A percentile compares a stretch with the other conserved stretches of the same genome.
These are phyloP conservation scores for Cheilosia scutellata DNA, from an alignment of 2,888 invertebrate genomes.

Conservation along the genomic window DNA sequence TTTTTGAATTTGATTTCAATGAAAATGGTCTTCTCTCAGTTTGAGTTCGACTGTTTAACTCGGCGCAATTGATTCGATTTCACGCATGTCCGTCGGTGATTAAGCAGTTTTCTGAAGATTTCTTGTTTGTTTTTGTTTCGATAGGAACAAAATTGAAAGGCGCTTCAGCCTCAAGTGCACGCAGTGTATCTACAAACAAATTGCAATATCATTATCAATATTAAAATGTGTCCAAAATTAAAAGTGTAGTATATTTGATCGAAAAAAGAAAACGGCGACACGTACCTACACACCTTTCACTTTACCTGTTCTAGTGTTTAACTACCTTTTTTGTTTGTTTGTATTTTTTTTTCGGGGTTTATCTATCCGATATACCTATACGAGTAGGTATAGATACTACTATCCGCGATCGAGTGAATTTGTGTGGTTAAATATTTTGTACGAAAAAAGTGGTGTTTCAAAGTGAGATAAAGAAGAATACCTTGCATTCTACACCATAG, in stretches of 20 bases:
- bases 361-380: constrained; percentile 23
- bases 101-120: constrained; percentile 9
- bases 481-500: background rate
- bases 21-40: constrained; percentile 60
- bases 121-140: constrained; percentile 33
- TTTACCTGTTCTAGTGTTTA: constrained; percentile 60
- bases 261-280: constrained; percentile 29
- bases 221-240: constrained; percentile 38
- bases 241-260: constrained; percentile 43
- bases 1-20: background rate
- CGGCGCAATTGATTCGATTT: constrained; percentile 45
- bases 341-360: constrained; percentile 18
- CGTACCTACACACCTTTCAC: constrained; percentile 70
- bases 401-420: constrained; percentile 52
- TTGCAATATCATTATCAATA: constrained; percentile 29
- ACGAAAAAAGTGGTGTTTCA: background rate
- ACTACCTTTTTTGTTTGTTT: constrained; percentile 28
- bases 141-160: constrained; percentile 28
- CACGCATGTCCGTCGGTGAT: background rate
- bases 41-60: constrained; percentile 68
- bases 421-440: constrained; percentile 26
- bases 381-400: background rate
- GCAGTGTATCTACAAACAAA: constrained; percentile 22
- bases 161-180: constrained; percentile 29
- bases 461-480: background rate